These are phyloP conservation scores for Rutpela maculata DNA, from an alignment of 2,888 invertebrate genomes.

Conservation along the genomic window DNA sequence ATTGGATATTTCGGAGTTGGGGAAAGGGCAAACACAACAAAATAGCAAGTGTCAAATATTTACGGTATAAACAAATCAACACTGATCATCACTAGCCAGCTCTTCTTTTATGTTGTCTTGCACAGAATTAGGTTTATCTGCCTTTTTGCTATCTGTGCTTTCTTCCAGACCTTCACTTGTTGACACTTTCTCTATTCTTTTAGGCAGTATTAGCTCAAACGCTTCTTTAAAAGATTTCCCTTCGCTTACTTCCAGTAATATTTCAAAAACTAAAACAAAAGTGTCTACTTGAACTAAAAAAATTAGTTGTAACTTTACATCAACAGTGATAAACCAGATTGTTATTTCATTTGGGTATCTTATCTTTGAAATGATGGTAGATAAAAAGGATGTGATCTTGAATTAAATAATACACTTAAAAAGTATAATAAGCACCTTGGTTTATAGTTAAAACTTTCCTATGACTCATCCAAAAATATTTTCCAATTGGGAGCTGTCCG, in stretches of 20 bases:
- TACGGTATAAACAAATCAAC: not conserved
- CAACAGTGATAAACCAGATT: not conserved
- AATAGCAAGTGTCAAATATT: not conserved
- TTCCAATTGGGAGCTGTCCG: slow-evolving; percentile 90
- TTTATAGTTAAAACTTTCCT: slow-evolving; percentile 96
- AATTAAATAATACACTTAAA: too few species aligned
- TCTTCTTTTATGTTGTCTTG: not conserved
- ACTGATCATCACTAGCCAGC: not conserved
- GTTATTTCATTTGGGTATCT: too few species aligned
- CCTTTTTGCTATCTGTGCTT: slow-evolving; percentile 1
- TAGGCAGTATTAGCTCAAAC: slow-evolving; percentile 85
- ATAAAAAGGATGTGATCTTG: too few species aligned
- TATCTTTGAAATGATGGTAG: too few species aligned
- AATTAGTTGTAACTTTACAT: not conserved
- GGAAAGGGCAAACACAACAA: too few species aligned
- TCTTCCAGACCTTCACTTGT: slow-evolving; percentile 17
- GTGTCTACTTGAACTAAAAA: not conserved
- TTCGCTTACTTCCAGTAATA: slow-evolving; percentile 85
- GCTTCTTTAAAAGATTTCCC: slow-evolving; percentile 88
- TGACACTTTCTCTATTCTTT: slow-evolving; percentile 66
- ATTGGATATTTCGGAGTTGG: too few species aligned
- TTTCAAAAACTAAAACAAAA: slow-evolving; percentile 85
- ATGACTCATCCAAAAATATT: slow-evolving; percentile 93
- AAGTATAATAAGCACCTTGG: slow-evolving; percentile 81
- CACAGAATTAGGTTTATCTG: not conserved